phyloP scores from a whole-genome alignment of 2,113 vertebrate genomes.

The Cariama cristata region DNA sequence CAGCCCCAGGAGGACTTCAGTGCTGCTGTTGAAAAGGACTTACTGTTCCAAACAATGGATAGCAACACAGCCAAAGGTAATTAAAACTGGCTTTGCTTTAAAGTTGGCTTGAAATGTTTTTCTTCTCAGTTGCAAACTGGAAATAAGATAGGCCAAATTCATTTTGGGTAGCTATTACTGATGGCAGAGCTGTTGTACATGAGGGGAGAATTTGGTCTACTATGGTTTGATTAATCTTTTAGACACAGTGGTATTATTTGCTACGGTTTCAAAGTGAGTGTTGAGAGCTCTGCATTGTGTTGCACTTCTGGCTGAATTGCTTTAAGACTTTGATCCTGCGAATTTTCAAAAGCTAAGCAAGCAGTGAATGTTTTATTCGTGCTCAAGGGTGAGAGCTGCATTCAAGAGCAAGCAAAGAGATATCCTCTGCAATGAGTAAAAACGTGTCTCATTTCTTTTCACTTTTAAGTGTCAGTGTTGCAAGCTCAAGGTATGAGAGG shows the following conservation, averaged over 20 bases:
- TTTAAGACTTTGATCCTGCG: background rate
- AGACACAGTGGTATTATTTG: background rate
- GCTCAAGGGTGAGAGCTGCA: background rate
- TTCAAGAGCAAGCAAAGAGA: background rate
- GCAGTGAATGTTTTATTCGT: background rate
- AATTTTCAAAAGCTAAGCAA: background rate
- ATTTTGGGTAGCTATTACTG: background rate
- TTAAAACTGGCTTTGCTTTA: background rate
- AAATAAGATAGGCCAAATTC: background rate
- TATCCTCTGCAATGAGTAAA: background rate
- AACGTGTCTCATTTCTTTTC: background rate
- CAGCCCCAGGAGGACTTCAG: slow-evolving; percentile 38
- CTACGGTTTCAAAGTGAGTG: background rate
- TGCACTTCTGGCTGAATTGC: background rate
- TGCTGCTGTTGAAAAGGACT: slow-evolving; percentile 64
- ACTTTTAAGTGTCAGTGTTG: background rate
- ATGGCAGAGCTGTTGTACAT: background rate
- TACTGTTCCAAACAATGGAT: slow-evolving; percentile 60
- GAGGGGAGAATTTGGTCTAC: background rate
- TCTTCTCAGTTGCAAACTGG: background rate
- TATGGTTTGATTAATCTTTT: background rate
- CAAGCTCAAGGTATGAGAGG: background rate
- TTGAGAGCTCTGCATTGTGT: background rate
- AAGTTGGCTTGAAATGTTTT: background rate
- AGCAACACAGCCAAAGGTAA: slow-evolving; percentile 68